Evolutionary conservation across 2,888 invertebrate genomes (phyloP).

Genomic region (Lasioglossum leucozonium): DNA sequence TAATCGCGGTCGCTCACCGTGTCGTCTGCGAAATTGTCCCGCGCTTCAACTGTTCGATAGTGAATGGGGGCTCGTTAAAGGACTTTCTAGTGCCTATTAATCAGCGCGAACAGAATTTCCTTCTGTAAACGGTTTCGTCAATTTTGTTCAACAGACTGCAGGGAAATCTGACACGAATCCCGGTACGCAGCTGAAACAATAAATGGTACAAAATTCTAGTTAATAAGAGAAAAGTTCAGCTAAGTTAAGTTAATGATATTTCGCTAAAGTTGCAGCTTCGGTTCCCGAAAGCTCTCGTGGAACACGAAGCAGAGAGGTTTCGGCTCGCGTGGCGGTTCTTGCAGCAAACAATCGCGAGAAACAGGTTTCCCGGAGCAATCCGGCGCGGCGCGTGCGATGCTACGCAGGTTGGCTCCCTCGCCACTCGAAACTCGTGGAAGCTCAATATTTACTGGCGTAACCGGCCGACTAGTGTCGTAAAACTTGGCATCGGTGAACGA

Average conservation of each 20-base stretch:
- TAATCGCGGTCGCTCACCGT: slow-evolving; percentile 17
- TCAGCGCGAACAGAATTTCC: too few relatives aligned
- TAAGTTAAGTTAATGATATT: neutral
- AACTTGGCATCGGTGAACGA: slow-evolving; percentile 39
- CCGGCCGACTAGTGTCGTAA: slow-evolving; percentile 18
- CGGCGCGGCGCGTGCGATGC: neutral
- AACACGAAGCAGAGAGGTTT: neutral
- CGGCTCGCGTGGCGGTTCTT: too few relatives aligned
- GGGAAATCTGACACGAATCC: too few relatives aligned
- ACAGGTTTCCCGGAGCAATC: neutral
- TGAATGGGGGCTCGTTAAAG: neutral
- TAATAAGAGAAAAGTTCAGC: neutral
- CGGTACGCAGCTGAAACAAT: too few relatives aligned
- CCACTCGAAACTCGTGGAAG: neutral
- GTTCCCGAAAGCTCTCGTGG: neutral
- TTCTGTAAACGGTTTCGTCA: too few relatives aligned
- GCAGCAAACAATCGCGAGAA: neutral
- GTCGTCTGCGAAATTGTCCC: slow-evolving; percentile 8
- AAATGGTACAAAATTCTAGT: too few relatives aligned
- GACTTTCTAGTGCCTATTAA: neutral
- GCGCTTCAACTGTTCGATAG: neutral
- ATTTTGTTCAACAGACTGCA: too few relatives aligned
- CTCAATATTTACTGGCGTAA: slow-evolving; percentile 29
- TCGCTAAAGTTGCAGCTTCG: neutral
- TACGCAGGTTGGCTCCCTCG: slow-evolving; percentile 6